These are phyloP conservation scores for Amphiprion clarkii DNA, from an alignment of 2,797 vertebrate genomes.

Conservation along the genomic window DNA sequence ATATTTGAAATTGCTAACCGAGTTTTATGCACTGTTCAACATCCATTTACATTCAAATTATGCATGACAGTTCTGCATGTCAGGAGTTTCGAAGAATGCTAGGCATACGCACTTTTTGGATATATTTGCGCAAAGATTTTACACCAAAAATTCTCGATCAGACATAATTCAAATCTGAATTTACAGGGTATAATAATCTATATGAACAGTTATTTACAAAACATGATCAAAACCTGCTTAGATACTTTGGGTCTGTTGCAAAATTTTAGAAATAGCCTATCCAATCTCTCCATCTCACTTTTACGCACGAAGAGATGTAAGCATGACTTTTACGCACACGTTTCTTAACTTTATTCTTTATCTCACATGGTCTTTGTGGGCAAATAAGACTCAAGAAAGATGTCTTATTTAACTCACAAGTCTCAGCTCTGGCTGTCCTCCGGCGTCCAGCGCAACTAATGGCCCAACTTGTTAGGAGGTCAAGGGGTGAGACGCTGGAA, in stretches of 20 bases:
- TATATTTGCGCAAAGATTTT: neutral
- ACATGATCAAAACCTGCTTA: neutral
- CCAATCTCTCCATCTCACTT: neutral
- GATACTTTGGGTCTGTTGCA: neutral
- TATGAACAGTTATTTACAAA: neutral
- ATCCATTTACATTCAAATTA: neutral
- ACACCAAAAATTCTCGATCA: neutral
- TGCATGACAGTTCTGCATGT: neutral
- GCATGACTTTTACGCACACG: neutral
- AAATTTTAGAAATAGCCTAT: neutral
- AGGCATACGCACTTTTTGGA: neutral
- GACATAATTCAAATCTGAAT: neutral
- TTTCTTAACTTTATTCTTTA: neutral
- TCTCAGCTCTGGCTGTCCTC: constrained; percentile 10
- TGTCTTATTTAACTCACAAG: constrained; percentile 26
- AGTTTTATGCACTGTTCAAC: neutral
- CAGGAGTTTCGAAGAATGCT: neutral
- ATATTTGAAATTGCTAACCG: neutral
- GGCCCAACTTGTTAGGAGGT: constrained; percentile 70
- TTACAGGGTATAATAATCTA: neutral
- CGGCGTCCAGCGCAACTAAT: constrained; percentile 36
- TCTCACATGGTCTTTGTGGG: neutral
- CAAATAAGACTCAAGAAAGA: constrained; percentile 28
- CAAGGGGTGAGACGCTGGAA: constrained; percentile 82
- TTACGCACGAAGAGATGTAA: constrained; percentile 34